Evolutionary conservation across 2,888 invertebrate genomes (phyloP).

Genomic region (Perithous albicinctus): DNA sequence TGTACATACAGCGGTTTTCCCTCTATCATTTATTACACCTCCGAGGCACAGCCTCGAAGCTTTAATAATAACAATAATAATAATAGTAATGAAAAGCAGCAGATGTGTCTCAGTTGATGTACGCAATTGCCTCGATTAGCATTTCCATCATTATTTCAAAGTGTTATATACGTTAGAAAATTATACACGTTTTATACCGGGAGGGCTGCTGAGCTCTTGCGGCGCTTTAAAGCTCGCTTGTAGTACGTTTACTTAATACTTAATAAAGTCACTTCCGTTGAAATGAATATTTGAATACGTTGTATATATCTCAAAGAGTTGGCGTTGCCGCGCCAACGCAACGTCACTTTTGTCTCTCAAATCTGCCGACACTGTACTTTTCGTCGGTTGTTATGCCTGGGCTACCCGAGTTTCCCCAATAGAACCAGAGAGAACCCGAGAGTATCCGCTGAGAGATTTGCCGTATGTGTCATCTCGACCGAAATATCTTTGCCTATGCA

Average conservation of each 20-base stretch:
- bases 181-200: not conserved
- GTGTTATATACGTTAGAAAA: not conserved
- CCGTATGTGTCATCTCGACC: constrained; percentile 74
- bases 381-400: not conserved
- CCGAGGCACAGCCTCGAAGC: not conserved
- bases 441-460: constrained; percentile 44
- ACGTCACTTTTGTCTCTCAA: constrained; percentile 75
- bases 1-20: constrained; percentile 18
- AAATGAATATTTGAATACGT: constrained; percentile 19
- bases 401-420: constrained; percentile 34
- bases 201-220: not conserved
- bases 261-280: constrained; percentile 21
- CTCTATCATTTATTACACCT: constrained; percentile 43
- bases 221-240: too few relatives aligned
- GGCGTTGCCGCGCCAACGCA: constrained; percentile 64
- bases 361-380: constrained; percentile 62
- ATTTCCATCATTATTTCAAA: constrained; percentile 14
- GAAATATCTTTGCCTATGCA: constrained; percentile 76
- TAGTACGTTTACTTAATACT: constrained; percentile 24
- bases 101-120: constrained; percentile 3
- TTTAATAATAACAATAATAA: constrained; percentile 6
- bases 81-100: not conserved
- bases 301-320: constrained; percentile 7
- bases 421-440: not conserved
- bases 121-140: constrained; percentile 7